Evolutionary conservation across 2,113 vertebrate species (phyloP).

Genomic region (Uropsilus gracilis): DNA sequence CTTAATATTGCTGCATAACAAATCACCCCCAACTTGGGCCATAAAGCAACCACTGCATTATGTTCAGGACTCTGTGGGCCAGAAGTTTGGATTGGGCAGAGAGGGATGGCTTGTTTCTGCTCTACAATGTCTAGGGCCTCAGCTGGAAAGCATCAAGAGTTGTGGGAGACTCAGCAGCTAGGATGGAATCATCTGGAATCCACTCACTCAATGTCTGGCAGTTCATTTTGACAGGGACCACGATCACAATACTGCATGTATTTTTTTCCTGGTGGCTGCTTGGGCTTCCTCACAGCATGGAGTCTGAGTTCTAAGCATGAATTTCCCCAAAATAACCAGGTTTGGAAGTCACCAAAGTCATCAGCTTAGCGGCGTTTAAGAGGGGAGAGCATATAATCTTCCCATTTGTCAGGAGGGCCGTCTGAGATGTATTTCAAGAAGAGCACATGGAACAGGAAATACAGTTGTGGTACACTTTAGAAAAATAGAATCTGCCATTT

Average conservation of each 20-base stretch:
- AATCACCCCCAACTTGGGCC: neutral
- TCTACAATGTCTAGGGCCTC: neutral
- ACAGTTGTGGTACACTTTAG: neutral
- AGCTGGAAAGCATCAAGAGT: neutral
- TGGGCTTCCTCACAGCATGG: neutral
- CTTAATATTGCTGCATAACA: neutral
- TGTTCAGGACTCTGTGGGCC: neutral
- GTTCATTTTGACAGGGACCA: neutral
- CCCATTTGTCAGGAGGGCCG: neutral
- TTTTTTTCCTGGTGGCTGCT: neutral
- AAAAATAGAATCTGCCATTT: neutral
- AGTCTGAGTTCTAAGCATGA: neutral
- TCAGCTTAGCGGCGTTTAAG: neutral
- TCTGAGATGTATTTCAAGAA: neutral
- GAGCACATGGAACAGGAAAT: neutral
- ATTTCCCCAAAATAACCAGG: neutral
- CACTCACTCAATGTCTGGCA: neutral
- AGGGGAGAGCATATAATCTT: neutral
- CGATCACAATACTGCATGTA: neutral
- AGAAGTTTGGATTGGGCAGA: neutral
- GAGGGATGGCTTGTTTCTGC: neutral
- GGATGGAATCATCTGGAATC: neutral
- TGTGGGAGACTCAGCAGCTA: neutral
- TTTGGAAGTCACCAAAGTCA: neutral
- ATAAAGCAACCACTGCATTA: neutral